Base-by-base conservation (phyloP, 2,888 invertebrate genomes). In the Nephrocerus scutellatus region DNA sequence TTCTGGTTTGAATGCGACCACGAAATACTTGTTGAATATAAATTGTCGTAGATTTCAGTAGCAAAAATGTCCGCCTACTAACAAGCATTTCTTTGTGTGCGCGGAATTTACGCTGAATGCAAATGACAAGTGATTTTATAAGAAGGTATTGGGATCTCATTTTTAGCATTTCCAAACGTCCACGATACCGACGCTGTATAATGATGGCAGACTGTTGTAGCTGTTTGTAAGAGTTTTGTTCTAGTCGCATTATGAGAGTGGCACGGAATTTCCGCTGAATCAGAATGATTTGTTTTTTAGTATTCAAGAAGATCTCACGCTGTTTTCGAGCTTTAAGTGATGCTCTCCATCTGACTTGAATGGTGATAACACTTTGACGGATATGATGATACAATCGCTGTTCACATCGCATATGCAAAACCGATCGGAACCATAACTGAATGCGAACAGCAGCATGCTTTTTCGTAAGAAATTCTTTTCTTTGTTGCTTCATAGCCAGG, bases 261-360 rank as follows among this genome's bases (percentile, higher is more conserved):
- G 62, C 67, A 10, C 72, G 68, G 48, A 69, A 70, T 21, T 55
- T 55, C 15, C 56, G 57, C 50, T 77, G 75, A 43, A 74, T 43
- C 16, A 41, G 16, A 3, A 57, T 45, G 3, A 66, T 52, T 12
- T 60, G 63, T 30, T 48, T 38, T 16, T 53, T 20, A 5, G 50
- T 49, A 1, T 35, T 13, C 4, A 54, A 9, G 7, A 49, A 60
- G 5, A 34, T 21, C 6, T 26, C 15, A 12, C 49, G 43, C 12
- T 52, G 41, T 10, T 36, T 25, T n/a, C 53, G 57, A 3, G 57
- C 56, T 42, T 60, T 46, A 46, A 70, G n/a, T 0, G 54, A 57
- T 6, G 61, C 60, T 7, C 58, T 53, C 60, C 61, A 63, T 23
- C 52, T 57, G 44, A 56, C 68, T 30, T 67, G 60, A 25, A 56